A percentile compares a stretch with the other conserved stretches of the same genome.
phyloP scores from a whole-genome alignment of 2,113 vertebrate genomes.

The Dinomys branickii region DNA sequence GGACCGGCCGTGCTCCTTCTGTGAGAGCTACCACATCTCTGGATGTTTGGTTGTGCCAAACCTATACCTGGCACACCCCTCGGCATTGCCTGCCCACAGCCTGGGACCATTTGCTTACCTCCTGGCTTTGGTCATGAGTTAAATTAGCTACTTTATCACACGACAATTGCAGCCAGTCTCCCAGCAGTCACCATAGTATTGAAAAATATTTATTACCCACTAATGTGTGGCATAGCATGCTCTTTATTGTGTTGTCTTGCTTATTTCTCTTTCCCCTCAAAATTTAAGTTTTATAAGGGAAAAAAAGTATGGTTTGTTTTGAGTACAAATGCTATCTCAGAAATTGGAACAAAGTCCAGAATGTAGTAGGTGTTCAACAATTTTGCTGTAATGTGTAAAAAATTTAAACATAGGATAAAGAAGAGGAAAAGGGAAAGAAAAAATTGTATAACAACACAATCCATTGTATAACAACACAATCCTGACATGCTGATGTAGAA shows the following conservation, averaged over 20 bases:
- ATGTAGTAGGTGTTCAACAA: not conserved
- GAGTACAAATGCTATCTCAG: not conserved
- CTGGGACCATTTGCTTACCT: no score
- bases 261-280: not conserved
- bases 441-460: not conserved
- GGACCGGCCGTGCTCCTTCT: not conserved
- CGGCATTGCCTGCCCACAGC: not conserved
- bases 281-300: not conserved
- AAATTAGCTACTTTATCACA: not conserved
- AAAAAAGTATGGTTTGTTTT: not conserved
- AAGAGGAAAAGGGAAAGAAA: not conserved
- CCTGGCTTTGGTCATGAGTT: not conserved
- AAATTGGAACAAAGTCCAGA: not conserved
- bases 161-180: not conserved
- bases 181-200: not conserved
- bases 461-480: not conserved
- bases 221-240: no score
- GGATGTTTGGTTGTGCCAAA: no score
- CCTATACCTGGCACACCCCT: fast-evolving
- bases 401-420: not conserved
- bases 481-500: not conserved
- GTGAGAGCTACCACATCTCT: fast-evolving
- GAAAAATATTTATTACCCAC: not conserved
- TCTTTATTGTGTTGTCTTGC: not conserved
- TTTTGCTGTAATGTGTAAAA: not conserved